These are phyloP conservation scores for Geotrypetes seraphini DNA, from an alignment of 2,797 vertebrate genomes.

Conservation along the genomic window DNA sequence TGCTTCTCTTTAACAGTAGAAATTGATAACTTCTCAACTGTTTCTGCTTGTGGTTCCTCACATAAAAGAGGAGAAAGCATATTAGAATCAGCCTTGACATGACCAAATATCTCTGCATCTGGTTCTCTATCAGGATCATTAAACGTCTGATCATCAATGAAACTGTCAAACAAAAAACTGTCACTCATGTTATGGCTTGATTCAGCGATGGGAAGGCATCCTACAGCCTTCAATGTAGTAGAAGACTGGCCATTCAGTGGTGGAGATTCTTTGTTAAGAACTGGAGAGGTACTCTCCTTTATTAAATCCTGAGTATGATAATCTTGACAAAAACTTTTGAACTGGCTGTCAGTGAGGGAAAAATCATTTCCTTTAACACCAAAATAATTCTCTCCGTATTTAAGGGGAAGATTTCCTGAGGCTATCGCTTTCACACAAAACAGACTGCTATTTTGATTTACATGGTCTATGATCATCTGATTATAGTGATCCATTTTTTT, in stretches of 20 bases:
- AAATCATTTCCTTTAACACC: slow-evolving; percentile 43
- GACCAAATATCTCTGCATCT: not conserved
- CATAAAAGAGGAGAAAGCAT: not conserved
- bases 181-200: slow-evolving; percentile 74
- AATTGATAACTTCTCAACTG: slow-evolving; percentile 9
- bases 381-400: slow-evolving; percentile 15
- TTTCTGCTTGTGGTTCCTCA: slow-evolving; percentile 12
- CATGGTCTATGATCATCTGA: not conserved
- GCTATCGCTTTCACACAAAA: not conserved
- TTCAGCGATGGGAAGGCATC: slow-evolving; percentile 25
- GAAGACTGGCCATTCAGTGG: not conserved
- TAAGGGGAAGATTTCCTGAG: not conserved
- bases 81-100: slow-evolving; percentile 5
- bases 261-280: slow-evolving; percentile 4
- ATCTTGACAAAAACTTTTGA: slow-evolving; percentile 73
- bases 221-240: not conserved
- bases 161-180: slow-evolving; percentile 85
- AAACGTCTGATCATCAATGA: slow-evolving; percentile 51
- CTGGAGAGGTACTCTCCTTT: slow-evolving; percentile 6
- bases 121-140: slow-evolving; percentile 17
- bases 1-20: not conserved
- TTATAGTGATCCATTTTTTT: not conserved
- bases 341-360: slow-evolving; percentile 82
- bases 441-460: slow-evolving; percentile 5
- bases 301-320: slow-evolving; percentile 61